phyloP scores from a whole-genome alignment of 2,113 vertebrate species.

The Empidonax traillii region DNA sequence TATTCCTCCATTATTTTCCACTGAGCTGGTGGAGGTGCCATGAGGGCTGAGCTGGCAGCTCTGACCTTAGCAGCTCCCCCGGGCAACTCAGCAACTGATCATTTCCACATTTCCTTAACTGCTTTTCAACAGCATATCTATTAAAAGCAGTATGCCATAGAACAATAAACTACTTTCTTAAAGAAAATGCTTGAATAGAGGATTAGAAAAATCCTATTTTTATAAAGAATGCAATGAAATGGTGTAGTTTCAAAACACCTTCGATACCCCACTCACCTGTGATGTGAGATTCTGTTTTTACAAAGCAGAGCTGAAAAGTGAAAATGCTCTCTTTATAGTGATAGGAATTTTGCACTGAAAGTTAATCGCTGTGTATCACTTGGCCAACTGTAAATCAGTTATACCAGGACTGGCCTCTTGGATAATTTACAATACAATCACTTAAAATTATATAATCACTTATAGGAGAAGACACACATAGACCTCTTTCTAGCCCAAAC shows the following conservation, averaged over 20 bases:
- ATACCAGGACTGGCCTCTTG: too few species aligned
- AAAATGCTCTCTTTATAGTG: rapidly evolving
- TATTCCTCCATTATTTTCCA: rapidly evolving
- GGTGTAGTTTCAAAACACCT: background rate
- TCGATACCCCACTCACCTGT: rapidly evolving
- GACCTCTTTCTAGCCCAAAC: background rate
- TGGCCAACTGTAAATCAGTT: background rate
- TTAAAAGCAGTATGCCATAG: background rate
- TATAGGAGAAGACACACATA: background rate
- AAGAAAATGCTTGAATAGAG: background rate
- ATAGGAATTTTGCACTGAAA: background rate
- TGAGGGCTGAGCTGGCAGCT: rapidly evolving
- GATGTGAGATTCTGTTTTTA: background rate
- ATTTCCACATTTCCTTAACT: background rate
- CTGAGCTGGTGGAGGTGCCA: rapidly evolving
- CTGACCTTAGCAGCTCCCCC: background rate
- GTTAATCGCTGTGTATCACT: background rate
- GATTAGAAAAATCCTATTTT: background rate
- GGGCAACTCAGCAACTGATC: rapidly evolving
- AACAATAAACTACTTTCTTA: background rate
- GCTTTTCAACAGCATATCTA: background rate
- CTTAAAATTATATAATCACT: background rate
- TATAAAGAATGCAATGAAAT: background rate
- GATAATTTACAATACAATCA: background rate
- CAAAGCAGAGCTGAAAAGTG: background rate